Conservation (phyloP, 2,113 vertebrate genomes). For the Puma concolor region DNA sequence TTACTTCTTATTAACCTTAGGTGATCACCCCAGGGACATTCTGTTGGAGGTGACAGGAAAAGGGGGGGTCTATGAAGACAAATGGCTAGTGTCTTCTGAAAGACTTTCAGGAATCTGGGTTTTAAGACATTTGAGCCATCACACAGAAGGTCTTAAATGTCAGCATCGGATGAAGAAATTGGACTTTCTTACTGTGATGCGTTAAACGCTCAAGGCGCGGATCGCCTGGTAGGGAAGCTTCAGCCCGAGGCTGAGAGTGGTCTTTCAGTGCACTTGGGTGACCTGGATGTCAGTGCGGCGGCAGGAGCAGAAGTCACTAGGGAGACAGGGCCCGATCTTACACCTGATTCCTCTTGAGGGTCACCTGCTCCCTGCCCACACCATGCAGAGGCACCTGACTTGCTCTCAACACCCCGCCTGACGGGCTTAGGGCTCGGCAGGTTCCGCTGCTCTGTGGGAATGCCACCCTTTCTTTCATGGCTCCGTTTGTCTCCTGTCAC, state of each 20-base stretch:
- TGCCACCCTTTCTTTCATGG: neutral
- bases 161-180: neutral
- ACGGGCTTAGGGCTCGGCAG: neutral
- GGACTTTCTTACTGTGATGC: neutral
- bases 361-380: fast-evolving
- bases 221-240: neutral
- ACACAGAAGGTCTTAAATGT: slow-evolving; percentile 25
- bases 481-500: neutral
- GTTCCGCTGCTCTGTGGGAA: neutral
- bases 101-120: neutral
- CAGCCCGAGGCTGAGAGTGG: neutral
- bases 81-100: neutral
- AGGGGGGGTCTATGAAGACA: neutral
- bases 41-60: neutral
- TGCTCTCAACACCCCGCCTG: too few relatives aligned
- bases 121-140: neutral
- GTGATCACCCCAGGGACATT: too few relatives aligned
- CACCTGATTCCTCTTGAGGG: fast-evolving
- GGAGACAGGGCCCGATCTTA: neutral
- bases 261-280: neutral
- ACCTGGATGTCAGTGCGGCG: fast-evolving
- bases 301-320: neutral
- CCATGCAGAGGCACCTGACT: neutral
- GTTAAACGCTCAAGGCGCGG: neutral
- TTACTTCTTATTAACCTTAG: neutral